Base-by-base conservation (phyloP, 2,888 invertebrate genomes). In the Agapetus fuscipes region DNA sequence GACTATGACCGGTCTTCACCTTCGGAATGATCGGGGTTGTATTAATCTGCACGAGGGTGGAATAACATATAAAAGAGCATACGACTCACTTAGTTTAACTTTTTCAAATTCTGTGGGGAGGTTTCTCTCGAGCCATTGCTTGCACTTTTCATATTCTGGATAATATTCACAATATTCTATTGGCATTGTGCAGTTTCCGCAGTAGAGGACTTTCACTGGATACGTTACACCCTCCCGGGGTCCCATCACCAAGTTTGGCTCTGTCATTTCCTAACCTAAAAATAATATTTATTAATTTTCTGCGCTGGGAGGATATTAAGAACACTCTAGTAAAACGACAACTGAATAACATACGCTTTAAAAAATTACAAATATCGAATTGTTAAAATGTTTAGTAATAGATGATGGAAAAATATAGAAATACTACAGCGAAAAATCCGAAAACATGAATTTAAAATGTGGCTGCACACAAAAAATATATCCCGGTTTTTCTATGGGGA, bases 121-220 rank as follows among this genome's bases (percentile, higher is more conserved):
- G 70, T 96, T 82, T 55, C 86, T 85, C 62, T 95, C 93, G 48
- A 97, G 65, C 97, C 97, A 98, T 50, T 83, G 83, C 61, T 94
- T 93, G 60, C 97, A 98, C 65, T 93, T 93, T 49, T 95, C 96
- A 60, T 90, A 91, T 61, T 93, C 93, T 7, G 96, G 96, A 64
- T 95, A 94, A 63, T 89, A 95, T 71, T 97, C 96, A 63, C 97
- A 97, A 61, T 96, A 98, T 86, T 93, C 91, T 57, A 90, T 83
- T n/a, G 91, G 91, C 78, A 91, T 83, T 45, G 85, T 80, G 68
- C 93, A 93, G 62, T 91, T 91, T 30, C 94, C 94, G 62, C 94
- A 95, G 62, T 95, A 95, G 50, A 80, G 70, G 45, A 95, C 84
- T 59, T 75, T 76, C 45, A 88, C 52, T 13, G 94, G 94, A 63